A percentile compares a stretch with the other conserved stretches of the same genome.
phyloP scores from a whole-genome alignment of 2,888 invertebrate species.

The Yponomeuta cagnagella region DNA sequence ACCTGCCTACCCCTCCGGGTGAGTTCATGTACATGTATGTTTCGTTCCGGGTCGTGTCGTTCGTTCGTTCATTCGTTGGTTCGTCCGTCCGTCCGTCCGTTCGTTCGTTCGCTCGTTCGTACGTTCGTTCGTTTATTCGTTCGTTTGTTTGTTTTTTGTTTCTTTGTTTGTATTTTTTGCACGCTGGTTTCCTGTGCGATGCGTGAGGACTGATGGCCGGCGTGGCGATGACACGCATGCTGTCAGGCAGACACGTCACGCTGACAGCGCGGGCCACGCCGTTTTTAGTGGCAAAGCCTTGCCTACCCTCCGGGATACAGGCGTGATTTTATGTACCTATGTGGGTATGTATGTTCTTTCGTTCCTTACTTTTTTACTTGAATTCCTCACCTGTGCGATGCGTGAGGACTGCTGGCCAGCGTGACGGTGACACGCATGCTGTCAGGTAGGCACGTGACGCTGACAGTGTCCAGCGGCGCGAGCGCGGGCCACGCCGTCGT shows the following conservation, averaged over 20 bases:
- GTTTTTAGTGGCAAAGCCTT: conserved; percentile 22
- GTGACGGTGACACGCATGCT: conserved; percentile 69
- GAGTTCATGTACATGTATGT: too few species aligned
- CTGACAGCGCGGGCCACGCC: conserved; percentile 58
- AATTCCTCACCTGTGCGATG: neutral
- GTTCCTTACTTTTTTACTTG: neutral
- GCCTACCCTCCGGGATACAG: too few species aligned
- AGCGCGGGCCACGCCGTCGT: conserved; percentile 54
- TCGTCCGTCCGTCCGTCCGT: too few species aligned
- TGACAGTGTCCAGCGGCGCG: conserved; percentile 58
- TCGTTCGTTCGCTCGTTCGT: too few species aligned
- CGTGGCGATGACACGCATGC: conserved; percentile 67
- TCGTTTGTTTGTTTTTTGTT: neutral
- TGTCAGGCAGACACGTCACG: conserved; percentile 65
- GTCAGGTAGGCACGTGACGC: conserved; percentile 65
- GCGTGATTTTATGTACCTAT: too few species aligned
- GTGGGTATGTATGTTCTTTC: neutral
- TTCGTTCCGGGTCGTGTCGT: too few species aligned
- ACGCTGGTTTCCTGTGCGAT: neutral
- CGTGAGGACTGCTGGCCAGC: conserved; percentile 30
- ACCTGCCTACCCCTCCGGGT: too few species aligned
- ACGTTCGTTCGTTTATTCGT: too few species aligned
- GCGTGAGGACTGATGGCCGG: conserved; percentile 30
- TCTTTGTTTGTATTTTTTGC: neutral
- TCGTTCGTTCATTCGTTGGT: too few species aligned